These are phyloP conservation scores for Xerus inauris DNA, from an alignment of 2,113 vertebrate species.

Conservation along the genomic window DNA sequence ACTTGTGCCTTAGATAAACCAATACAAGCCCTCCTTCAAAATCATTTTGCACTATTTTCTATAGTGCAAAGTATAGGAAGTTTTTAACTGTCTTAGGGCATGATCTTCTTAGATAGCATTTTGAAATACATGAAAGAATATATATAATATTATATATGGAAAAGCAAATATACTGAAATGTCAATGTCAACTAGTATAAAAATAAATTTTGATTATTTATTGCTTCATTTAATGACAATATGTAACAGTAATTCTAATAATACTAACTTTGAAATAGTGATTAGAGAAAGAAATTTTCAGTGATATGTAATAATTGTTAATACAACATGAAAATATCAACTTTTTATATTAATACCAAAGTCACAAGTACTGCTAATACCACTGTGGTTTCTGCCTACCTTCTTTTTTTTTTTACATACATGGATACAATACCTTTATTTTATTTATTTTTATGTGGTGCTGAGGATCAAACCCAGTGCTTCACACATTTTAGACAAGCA, in stretches of 20 bases:
- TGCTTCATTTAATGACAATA: neutral
- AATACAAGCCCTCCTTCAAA: neutral
- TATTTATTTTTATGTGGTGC: too few relatives aligned
- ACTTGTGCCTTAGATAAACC: neutral
- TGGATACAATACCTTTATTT: too few relatives aligned
- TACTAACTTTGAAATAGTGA: neutral
- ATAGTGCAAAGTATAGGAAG: neutral
- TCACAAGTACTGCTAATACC: neutral
- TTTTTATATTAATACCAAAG: neutral
- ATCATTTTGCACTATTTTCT: neutral
- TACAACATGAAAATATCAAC: neutral
- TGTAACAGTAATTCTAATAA: neutral
- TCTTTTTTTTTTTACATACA: too few relatives aligned
- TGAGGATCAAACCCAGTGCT: too few relatives aligned
- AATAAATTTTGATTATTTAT: neutral
- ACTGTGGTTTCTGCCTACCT: neutral
- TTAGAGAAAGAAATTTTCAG: neutral
- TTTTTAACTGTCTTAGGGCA: neutral
- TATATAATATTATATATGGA: neutral
- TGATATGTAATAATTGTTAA: neutral
- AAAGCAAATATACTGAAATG: neutral
- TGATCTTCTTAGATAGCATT: neutral
- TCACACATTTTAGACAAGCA: too few relatives aligned
- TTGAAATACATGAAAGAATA: constrained; percentile 8
- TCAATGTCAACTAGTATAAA: neutral